phyloP scores from a whole-genome alignment of 2,797 vertebrate genomes.

The Gymnoscopelus microlampas region DNA sequence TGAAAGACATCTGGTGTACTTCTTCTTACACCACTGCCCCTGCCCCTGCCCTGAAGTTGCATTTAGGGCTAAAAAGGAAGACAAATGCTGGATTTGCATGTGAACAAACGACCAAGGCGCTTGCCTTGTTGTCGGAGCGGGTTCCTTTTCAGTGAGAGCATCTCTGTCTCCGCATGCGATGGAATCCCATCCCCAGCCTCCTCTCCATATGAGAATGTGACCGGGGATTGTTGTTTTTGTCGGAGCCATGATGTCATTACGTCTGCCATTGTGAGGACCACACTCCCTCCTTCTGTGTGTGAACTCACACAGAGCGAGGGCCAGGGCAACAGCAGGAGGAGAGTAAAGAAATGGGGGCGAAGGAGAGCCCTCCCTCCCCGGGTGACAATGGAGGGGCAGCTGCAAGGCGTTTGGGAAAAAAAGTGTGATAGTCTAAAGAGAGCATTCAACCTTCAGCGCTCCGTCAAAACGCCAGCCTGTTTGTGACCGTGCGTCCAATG shows the following conservation, averaged over 20 bases:
- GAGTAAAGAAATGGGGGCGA: conserved; percentile 57
- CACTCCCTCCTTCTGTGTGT: conserved; percentile 65
- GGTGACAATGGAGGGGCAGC: conserved; percentile 83
- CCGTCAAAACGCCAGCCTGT: conserved; percentile 63
- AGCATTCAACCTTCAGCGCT: conserved; percentile 74
- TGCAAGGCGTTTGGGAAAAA: conserved; percentile 86
- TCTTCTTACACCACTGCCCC: background rate
- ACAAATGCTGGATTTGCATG: background rate
- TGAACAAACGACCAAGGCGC: background rate
- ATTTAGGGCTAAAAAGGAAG: background rate
- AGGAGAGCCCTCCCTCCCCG: conserved; percentile 55
- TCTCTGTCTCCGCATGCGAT: conserved; percentile 46
- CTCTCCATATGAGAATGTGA: conserved; percentile 33
- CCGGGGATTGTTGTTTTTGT: conserved; percentile 47
- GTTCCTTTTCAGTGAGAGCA: background rate
- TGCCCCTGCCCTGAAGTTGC: background rate
- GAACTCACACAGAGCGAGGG: conserved; percentile 26
- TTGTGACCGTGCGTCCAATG: conserved; percentile 57
- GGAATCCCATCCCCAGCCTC: conserved; percentile 67
- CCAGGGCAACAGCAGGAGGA: conserved; percentile 74
- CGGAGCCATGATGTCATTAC: conserved; percentile 70
- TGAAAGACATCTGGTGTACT: no score
- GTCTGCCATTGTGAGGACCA: conserved; percentile 67
- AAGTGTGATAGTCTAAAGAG: conserved; percentile 82
- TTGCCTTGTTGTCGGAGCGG: background rate